phyloP scores from a whole-genome alignment of 2,113 vertebrate genomes.

The Camelus dromedarius region DNA sequence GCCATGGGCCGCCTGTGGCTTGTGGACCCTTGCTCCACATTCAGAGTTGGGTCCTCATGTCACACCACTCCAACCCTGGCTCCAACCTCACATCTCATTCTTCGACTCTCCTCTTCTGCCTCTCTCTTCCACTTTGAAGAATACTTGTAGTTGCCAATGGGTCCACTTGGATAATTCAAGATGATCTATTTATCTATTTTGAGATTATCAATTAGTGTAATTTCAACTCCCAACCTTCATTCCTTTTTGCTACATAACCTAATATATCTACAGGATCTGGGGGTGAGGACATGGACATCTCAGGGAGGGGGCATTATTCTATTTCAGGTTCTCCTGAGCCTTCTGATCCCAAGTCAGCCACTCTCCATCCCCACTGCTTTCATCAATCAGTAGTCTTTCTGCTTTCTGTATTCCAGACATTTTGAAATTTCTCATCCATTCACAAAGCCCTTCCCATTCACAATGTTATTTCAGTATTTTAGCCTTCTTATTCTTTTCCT shows the following conservation, averaged over 20 bases:
- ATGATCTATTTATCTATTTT: neutral
- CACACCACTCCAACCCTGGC: neutral
- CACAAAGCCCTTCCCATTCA: neutral
- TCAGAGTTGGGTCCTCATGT: neutral
- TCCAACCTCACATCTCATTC: neutral
- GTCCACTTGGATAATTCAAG: neutral
- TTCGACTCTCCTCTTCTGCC: neutral
- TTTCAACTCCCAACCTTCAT: neutral
- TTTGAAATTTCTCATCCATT: neutral
- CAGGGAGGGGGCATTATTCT: neutral
- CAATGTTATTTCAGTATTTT: neutral
- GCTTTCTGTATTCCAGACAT: neutral
- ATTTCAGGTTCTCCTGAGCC: neutral
- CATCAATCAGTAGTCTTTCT: neutral
- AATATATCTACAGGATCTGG: neutral
- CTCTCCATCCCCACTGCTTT: neutral
- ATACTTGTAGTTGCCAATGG: neutral
- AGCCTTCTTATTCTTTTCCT: neutral
- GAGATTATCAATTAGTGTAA: neutral
- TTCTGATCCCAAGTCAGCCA: neutral
- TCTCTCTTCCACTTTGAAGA: neutral
- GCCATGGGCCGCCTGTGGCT: neutral
- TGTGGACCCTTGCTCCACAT: neutral
- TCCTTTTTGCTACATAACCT: neutral
- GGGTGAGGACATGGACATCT: neutral